Base-by-base conservation (phyloP, 2,113 vertebrate genomes). In the Philantomba maxwellii region DNA sequence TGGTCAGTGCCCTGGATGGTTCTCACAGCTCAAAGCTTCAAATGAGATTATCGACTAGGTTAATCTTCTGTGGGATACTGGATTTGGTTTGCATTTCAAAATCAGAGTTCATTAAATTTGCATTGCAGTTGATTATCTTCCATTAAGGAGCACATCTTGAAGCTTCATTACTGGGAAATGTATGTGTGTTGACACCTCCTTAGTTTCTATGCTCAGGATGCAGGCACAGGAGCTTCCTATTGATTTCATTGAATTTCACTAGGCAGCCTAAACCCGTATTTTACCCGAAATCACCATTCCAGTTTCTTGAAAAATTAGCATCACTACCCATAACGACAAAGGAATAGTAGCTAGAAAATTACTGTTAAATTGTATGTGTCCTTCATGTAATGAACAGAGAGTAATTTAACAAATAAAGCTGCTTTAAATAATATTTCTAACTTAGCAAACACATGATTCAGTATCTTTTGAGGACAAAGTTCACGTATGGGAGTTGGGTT, bases 71-170 rank as follows among this genome's bases (percentile, higher is more conserved):
- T 93, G 97, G 92, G 89, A 93, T 97, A 91, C 62, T 96, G 89
- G 87, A 91, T 89, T 97, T 91, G 93, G 93, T 98, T 97, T 98
- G 93, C 96, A 97, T 98, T 98, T 98, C 92, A 73, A 92, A 98
- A 96, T 95, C 89, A 97, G 95, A 84, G 88, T 97, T 98, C 95
- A 92, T 98, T 98, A 97, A 93, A 97, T 96, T 94, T 98, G 17
- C 97, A 96, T 95, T 83, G 95, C 62, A 70, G 89, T 87, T 98
- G 97, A 98, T 98, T 97, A 97, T 92, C 96, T 94, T 97, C 82
- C 85, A 93, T 87, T 26, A 17, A 92, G 93, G 98, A 96, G 96
- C 87, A 62, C 96, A 77, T 64, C 91, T 93, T 85, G 62, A 96
- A 96, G 97, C 94, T 53, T 96, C 86, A 96, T 98, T 98, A 96